A percentile compares a stretch with the other conserved stretches of the same genome.
These are phyloP conservation scores for Euura lappo DNA, from an alignment of 1,140 invertebrate genomes.

Conservation along the genomic window DNA sequence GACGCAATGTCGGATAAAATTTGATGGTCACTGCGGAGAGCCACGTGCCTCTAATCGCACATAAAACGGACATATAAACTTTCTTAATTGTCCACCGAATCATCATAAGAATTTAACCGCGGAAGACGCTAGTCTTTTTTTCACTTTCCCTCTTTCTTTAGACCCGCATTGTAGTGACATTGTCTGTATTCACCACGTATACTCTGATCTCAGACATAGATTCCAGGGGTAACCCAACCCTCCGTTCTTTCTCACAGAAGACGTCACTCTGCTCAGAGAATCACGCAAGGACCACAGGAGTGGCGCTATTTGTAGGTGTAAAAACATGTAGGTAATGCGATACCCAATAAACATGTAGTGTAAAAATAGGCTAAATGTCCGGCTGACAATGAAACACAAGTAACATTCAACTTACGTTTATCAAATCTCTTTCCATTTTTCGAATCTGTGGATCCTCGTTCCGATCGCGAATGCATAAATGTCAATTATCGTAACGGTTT, in stretches of 20 bases:
- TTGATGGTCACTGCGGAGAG: conserved; percentile 2
- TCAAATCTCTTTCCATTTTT: no score
- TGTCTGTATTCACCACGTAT: background rate
- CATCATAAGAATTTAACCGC: background rate
- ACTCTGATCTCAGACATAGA: background rate
- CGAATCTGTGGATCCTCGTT: no score
- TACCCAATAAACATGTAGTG: background rate
- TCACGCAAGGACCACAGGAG: background rate
- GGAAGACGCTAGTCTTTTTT: background rate
- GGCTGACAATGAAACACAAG: no score
- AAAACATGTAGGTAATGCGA: background rate
- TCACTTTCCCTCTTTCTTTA: no score
- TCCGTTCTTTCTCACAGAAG: background rate
- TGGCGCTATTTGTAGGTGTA: background rate
- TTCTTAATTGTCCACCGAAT: background rate
- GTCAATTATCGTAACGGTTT: no score
- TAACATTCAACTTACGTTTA: no score
- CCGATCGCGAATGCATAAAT: no score
- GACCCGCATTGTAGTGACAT: background rate
- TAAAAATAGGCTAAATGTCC: no score
- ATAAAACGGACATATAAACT: background rate
- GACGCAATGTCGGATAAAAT: background rate
- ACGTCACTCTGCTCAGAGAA: background rate
- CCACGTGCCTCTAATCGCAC: background rate
- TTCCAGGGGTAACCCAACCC: background rate